phyloP scores from a whole-genome alignment of 2,888 invertebrate species.

The Panopea generosa region DNA sequence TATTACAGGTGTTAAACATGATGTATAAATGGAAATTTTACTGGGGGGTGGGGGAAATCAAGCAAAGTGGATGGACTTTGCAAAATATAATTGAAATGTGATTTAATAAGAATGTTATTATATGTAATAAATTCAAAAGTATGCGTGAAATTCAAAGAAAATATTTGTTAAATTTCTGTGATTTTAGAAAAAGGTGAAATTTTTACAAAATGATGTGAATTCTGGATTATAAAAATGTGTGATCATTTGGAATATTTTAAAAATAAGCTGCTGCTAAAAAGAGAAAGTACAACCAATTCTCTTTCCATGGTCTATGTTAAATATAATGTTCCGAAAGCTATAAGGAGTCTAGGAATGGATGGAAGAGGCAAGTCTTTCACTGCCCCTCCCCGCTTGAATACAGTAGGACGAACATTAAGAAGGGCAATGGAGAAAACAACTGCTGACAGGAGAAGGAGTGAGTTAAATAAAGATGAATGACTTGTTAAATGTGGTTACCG shows the following conservation, averaged over 20 bases:
- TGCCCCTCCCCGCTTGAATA: conserved; percentile 35
- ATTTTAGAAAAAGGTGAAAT: too few species aligned
- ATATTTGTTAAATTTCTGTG: too few species aligned
- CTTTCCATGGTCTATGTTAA: conserved; percentile 55
- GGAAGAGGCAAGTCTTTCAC: conserved; percentile 47
- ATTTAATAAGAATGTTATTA: too few species aligned
- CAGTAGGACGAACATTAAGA: conserved; percentile 18
- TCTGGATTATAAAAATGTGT: conserved; percentile 10
- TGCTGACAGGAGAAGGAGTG: conserved; percentile 15
- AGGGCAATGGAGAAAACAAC: conserved; percentile 31
- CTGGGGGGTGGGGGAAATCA: too few species aligned
- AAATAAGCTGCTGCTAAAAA: conserved; percentile 33
- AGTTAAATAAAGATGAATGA: conserved; percentile 3
- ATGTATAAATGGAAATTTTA: too few species aligned
- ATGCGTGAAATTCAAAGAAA: too few species aligned
- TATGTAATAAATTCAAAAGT: too few species aligned
- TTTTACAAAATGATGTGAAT: too few species aligned
- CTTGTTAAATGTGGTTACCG: conserved; percentile 6
- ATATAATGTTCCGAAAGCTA: conserved; percentile 60
- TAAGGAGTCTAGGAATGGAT: conserved; percentile 33
- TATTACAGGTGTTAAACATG: too few species aligned
- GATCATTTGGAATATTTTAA: conserved; percentile 33
- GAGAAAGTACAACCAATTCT: conserved; percentile 27
- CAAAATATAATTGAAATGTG: too few species aligned
- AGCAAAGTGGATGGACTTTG: too few species aligned